Conservation (phyloP, 2,797 vertebrate species). For the Gephyroberyx darwinii region DNA sequence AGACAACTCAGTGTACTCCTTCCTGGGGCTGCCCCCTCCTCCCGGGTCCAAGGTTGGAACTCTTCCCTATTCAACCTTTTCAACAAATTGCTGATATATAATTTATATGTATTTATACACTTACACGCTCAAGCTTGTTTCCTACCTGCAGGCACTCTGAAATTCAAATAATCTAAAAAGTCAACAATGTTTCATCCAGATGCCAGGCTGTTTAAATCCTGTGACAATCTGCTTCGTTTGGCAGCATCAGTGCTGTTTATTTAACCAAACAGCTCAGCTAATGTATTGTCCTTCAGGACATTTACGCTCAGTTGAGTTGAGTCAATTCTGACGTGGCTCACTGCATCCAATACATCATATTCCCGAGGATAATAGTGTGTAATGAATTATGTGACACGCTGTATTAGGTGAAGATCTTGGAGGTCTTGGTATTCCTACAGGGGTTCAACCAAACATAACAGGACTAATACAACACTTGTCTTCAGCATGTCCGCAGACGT, state of each 20-base stretch:
- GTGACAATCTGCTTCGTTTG: neutral
- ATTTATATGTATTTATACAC: neutral
- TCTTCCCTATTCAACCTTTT: slow-evolving; percentile 16
- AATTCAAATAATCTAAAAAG: neutral
- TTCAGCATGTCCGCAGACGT: neutral
- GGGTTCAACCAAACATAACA: neutral
- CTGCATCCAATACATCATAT: neutral
- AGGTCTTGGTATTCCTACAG: neutral
- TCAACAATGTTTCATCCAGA: neutral
- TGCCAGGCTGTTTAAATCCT: neutral
- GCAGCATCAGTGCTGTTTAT: slow-evolving; percentile 4
- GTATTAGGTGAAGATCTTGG: neutral
- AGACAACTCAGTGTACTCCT: slow-evolving; percentile 92
- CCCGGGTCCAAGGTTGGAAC: slow-evolving; percentile 90
- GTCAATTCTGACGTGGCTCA: neutral
- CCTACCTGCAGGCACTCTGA: neutral
- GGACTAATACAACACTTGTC: neutral
- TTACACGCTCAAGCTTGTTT: too few relatives aligned
- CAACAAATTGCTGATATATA: neutral
- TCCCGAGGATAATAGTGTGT: slow-evolving; percentile 1
- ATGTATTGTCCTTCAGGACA: slow-evolving; percentile 12
- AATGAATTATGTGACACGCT: slow-evolving; percentile 5
- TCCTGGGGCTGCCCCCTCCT: slow-evolving; percentile 93
- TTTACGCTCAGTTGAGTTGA: slow-evolving; percentile 8
- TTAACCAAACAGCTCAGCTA: neutral